Evolutionary conservation across 53 echinoderm and acorn worm genomes (phyloP).

Genomic region (Paracentrotus lividus): DNA sequence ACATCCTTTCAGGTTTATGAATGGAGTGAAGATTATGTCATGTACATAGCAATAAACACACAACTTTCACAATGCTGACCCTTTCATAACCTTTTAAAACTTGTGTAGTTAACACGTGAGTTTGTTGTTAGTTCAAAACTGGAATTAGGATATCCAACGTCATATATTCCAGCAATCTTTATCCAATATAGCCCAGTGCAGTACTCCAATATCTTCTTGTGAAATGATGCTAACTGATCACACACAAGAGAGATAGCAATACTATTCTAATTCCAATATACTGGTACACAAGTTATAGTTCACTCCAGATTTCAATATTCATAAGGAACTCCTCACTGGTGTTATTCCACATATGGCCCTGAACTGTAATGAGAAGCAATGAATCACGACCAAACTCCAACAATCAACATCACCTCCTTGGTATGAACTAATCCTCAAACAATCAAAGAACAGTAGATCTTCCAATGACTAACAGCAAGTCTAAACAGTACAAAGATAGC

Average conservation of each 20-base stretch:
- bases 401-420: not conserved
- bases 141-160: conserved; percentile 28
- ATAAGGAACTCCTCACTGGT: not conserved
- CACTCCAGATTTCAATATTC: not conserved
- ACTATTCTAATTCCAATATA: no score
- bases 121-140: not conserved
- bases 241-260: no score
- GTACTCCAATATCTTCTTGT: no score
- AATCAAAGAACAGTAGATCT: not conserved
- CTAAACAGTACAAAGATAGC: not conserved
- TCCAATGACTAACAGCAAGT: conserved; percentile 14
- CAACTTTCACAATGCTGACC: not conserved
- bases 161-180: not conserved
- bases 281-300: no score
- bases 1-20: not conserved
- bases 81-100: not conserved
- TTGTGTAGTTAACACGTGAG: not conserved
- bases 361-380: not conserved
- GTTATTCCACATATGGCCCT: conserved; percentile 16
- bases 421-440: conserved; percentile 7
- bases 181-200: not conserved
- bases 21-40: not conserved
- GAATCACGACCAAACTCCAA: conserved; percentile 17
- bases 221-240: no score
- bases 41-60: not conserved